A percentile compares a stretch with the other conserved stretches of the same genome.
Conservation (phyloP, 2,888 invertebrate genomes). For the Trachelus iudaicus region DNA sequence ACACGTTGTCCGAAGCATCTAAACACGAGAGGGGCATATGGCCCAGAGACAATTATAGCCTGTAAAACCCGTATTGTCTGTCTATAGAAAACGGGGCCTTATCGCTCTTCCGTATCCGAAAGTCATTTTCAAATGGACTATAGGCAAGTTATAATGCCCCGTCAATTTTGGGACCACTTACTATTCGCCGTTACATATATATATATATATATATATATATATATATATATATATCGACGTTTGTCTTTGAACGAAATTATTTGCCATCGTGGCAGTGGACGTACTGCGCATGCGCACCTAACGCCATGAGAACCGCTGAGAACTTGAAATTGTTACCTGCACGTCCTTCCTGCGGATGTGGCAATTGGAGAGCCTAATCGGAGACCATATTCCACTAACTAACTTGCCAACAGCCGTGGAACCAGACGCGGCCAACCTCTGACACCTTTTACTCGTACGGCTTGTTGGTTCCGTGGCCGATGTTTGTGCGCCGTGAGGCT, state of each 20-base stretch:
- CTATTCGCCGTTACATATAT: background rate
- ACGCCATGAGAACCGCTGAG: constrained; percentile 28
- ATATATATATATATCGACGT: background rate
- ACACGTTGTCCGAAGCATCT: background rate
- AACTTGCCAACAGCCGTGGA: constrained; percentile 15
- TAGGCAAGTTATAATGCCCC: background rate
- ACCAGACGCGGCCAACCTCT: constrained; percentile 8
- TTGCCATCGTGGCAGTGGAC: background rate
- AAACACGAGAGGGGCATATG: background rate
- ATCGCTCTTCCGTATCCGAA: background rate
- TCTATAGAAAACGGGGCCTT: background rate
- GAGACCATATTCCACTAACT: constrained; percentile 29
- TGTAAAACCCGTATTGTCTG: background rate
- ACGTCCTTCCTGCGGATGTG: constrained; percentile 38
- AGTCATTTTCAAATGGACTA: background rate
- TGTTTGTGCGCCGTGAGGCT: background rate
- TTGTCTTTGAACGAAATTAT: background rate
- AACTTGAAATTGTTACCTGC: constrained; percentile 35
- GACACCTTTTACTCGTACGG: background rate
- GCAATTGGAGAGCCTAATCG: constrained; percentile 35
- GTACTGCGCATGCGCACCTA: background rate
- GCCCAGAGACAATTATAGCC: background rate
- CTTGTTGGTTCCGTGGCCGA: background rate
- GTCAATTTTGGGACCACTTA: background rate
- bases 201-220: background rate